Base-by-base conservation (phyloP, 2,113 vertebrate genomes). In the Struthidea cinerea region DNA sequence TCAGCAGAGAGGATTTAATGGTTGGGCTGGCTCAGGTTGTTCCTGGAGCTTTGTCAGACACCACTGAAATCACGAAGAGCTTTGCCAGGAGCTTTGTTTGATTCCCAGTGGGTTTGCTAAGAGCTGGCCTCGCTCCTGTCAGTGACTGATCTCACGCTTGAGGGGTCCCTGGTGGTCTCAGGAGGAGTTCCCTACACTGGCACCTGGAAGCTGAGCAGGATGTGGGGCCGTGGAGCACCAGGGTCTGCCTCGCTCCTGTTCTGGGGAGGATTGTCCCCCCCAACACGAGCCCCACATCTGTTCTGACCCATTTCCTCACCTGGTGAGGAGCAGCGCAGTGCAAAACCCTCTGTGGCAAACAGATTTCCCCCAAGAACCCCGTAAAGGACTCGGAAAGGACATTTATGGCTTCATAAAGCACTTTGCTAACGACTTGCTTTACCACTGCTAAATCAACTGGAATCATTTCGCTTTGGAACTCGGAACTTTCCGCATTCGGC, bases 341-440 rank as follows among this genome's bases (percentile, higher is more conserved):
- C 19, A 52, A n/a, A 87, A 56, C 21, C 89, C 87, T 35, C 63
- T 11, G 41, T 30, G 63, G 39, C 55, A 63, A 89, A 33, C 20
- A 27, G 77, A 57, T 78, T 75, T 55, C 11, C 68, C 80, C 57
- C 87, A 26, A 11, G 87, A 91, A 87, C 32, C 70, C 79, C 60
- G 78, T 71, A 93, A 93, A 87, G 75, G 81, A 8, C 42, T 93
- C 19, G 13, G 70, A 68, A 95, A 63, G 74, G 81, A 61, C 42
- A 4, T 95, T 97, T 95, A 95, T n/a, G 77, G 64, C 93, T 88
- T 28, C 91, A 73, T 87, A 90, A 95, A 97, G 92, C 89, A 84
- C 74, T 57, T 44, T 56, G 67, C 75, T 95, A 97, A 97, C 7
- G 79, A 96, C 90, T 84, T n/a, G 80, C 94, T 93, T 97, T 83